phyloP scores from a whole-genome alignment of 2,113 vertebrate genomes.

The Gymnobelideus leadbeateri region DNA sequence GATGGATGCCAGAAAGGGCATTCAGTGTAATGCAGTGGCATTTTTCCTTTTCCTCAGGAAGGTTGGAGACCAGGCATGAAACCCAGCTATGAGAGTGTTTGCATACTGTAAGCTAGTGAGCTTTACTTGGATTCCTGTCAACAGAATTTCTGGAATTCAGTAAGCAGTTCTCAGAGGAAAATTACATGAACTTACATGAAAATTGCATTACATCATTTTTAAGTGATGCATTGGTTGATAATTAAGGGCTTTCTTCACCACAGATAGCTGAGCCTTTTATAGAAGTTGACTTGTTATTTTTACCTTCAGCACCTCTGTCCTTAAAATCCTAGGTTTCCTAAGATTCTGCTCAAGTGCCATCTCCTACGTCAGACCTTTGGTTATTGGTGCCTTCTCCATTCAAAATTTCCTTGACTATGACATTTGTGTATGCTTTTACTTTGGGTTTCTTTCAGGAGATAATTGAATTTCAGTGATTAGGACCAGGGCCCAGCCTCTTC shows the following conservation, averaged over 20 bases:
- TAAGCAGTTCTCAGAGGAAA: too few species aligned
- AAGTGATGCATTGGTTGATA: too few species aligned
- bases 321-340: too few species aligned
- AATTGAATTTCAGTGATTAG: neutral
- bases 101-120: too few species aligned
- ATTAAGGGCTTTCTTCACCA: too few species aligned
- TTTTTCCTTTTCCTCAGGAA: neutral
- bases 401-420: neutral
- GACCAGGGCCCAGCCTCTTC: neutral
- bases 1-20: neutral
- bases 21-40: neutral
- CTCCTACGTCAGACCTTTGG: neutral
- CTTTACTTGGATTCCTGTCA: too few species aligned
- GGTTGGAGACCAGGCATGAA: neutral
- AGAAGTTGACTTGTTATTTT: too few species aligned
- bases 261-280: too few species aligned
- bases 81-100: fast-evolving
- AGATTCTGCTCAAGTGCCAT: neutral
- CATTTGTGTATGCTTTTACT: neutral
- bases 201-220: too few species aligned
- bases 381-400: neutral
- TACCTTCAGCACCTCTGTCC: too few species aligned
- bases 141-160: too few species aligned
- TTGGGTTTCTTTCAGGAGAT: neutral
- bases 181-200: too few species aligned